Conservation (phyloP, 2,113 vertebrate genomes). For the Grantiella picta region DNA sequence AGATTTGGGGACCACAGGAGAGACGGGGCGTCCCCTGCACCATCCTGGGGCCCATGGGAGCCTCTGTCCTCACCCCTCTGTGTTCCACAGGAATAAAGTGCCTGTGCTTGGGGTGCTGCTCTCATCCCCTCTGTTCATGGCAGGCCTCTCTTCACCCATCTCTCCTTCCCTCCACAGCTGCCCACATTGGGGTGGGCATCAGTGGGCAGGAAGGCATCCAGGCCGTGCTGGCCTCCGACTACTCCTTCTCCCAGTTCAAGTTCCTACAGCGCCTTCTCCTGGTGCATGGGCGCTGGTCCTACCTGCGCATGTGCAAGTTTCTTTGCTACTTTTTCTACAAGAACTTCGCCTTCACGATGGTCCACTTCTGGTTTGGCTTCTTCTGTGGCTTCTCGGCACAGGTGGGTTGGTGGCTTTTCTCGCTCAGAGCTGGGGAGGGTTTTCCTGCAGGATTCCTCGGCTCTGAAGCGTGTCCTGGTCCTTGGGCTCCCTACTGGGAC, state of each 20-base stretch:
- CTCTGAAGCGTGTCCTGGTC: accelerated
- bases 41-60: accelerated
- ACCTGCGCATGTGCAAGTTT: slow-evolving; percentile 96
- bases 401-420: slow-evolving; percentile 57
- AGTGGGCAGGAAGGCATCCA: slow-evolving; percentile 96
- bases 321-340: slow-evolving; percentile 98
- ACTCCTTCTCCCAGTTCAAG: slow-evolving; percentile 95
- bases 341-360: slow-evolving; percentile 98
- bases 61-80: background rate
- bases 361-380: slow-evolving; percentile 98
- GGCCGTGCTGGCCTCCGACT: slow-evolving; percentile 90
- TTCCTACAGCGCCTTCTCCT: slow-evolving; percentile 93
- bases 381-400: slow-evolving; percentile 96
- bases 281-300: slow-evolving; percentile 96
- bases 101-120: background rate
- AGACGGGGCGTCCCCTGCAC: background rate
- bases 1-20: background rate
- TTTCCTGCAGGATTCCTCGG: background rate
- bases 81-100: background rate
- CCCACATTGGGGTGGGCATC: slow-evolving; percentile 94
- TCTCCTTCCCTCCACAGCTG: slow-evolving; percentile 68
- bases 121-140: background rate
- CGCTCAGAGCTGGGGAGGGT: background rate
- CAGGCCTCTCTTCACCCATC: background rate
- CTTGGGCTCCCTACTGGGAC: background rate